Evolutionary conservation across 2,113 vertebrate species (phyloP), one percentile per base, ranked within the genome.

Genomic region (Pterocles orientalis): DNA sequence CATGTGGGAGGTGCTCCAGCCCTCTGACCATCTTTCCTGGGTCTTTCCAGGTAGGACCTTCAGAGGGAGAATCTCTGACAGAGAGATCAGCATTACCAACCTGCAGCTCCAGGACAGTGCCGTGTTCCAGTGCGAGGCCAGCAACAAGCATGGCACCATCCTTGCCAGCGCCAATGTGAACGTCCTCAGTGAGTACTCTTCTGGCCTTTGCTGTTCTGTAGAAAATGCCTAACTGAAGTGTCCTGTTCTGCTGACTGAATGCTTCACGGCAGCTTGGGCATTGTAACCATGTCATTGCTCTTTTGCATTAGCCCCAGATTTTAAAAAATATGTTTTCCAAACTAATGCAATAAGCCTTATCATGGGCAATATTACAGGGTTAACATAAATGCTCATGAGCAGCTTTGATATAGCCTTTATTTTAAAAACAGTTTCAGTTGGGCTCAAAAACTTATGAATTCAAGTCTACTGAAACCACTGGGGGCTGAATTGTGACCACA

Each of bases 101-200:
- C 96, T 99, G 51, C 98, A 98, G 61, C 96, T 98, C 1, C 98
- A 98, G 41, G 99, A 99, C 97, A 99, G 98, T 2, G 99, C 98
- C 1, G 99, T 99, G 33, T 99, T 98, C 94, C 99, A 99, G 94
- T 99, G 99, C 1, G 99, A 99, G 93, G 99, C 99, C 66, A 98
- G 98, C 58, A 99, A 99, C 94, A 97, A 94, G 75, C 99, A 99
- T 1, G 99, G 99, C 23, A 98, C 97, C 51, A 98, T 99, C 66
- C 98, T 99, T 56, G 97, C 98, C 36, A 99, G 98, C 2, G 99
- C 98, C 88, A 99, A 99, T 36, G 96, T 99, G 36, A 98, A 99
- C 71, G 98, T 99, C 19, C 98, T 99, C 95, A 99, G 99, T 99
- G 92, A 99, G 99, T 97, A 5, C 14, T 21, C 16, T 34, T 31